Evolutionary conservation across 2,113 vertebrate species (phyloP).

Genomic region (Colaptes auratus): DNA sequence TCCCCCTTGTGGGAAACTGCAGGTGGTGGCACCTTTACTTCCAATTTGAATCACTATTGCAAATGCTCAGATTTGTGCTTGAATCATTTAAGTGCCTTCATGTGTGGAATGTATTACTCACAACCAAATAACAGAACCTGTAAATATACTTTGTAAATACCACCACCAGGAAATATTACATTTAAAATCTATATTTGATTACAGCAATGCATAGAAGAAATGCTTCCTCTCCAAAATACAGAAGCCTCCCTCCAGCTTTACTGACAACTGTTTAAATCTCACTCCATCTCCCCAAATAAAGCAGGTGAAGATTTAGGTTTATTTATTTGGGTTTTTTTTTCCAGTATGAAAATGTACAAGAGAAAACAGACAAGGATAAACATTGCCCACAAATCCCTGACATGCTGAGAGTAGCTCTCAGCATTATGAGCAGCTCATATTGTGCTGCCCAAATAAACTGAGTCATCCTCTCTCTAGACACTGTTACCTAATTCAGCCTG

Average conservation of each 20-base stretch:
- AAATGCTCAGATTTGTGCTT: no score
- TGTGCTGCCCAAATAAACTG: constrained; percentile 39
- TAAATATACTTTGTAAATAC: no score
- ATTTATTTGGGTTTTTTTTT: no score
- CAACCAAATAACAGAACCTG: no score
- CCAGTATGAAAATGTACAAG: not conserved
- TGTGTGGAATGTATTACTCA: no score
- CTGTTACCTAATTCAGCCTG: constrained; percentile 36
- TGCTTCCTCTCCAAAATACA: not conserved
- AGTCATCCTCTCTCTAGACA: constrained; percentile 54
- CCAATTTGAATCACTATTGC: no score
- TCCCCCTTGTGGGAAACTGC: no score
- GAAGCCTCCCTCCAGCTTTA: not conserved
- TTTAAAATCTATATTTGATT: no score
- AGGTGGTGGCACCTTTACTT: no score
- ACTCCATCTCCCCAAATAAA: not conserved
- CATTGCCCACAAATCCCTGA: not conserved
- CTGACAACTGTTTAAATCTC: not conserved
- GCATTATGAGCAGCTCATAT: not conserved
- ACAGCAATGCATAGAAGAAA: not conserved
- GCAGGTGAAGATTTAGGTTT: not conserved
- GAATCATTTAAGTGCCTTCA: no score
- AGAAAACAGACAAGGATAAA: not conserved
- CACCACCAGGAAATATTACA: no score
- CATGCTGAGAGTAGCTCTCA: not conserved